Conservation (phyloP, 2,797 vertebrate genomes). For the Sebastes steindachneri region DNA sequence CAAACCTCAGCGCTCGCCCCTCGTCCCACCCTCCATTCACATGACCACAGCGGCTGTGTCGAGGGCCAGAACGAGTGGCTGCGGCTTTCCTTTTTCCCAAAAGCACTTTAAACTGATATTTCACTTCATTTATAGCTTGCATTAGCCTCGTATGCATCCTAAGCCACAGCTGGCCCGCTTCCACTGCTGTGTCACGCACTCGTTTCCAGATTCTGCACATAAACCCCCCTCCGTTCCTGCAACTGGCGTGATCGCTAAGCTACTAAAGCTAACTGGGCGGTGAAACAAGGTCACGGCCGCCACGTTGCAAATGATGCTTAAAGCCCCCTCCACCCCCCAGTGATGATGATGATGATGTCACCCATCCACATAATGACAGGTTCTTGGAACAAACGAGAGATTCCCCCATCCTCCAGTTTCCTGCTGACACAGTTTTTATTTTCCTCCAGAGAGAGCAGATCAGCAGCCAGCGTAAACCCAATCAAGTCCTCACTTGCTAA, state of each 20-base stretch:
- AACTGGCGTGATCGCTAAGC: conserved; percentile 62
- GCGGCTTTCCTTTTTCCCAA: conserved; percentile 20
- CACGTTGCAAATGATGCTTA: conserved; percentile 38
- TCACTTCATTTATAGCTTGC: conserved; percentile 29
- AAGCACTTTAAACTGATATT: conserved; percentile 33
- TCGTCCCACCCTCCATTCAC: conserved; percentile 41
- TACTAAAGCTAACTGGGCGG: conserved; percentile 60
- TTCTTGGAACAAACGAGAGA: conserved; percentile 47
- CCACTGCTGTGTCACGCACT: conserved; percentile 62
- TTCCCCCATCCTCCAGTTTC: conserved; percentile 47
- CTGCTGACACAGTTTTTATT: conserved; percentile 56
- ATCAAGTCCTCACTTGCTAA: conserved; percentile 77
- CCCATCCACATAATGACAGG: conserved; percentile 46
- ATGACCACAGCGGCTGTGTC: conserved; percentile 7
- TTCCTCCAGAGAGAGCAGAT: conserved; percentile 39
- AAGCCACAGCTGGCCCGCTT: conserved; percentile 60
- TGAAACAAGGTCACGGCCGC: conserved; percentile 64
- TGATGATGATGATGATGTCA: conserved; percentile 59
- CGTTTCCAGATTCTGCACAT: conserved; percentile 44
- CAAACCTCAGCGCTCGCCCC: conserved; percentile 29
- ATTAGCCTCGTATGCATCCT: conserved; percentile 36
- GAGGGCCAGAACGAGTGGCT: conserved; percentile 1
- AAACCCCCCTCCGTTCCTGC: conserved; percentile 27
- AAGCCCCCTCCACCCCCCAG: conserved; percentile 39
- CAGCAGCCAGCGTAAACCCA: conserved; percentile 55